These are phyloP conservation scores for Loris lydekkerianus DNA, from an alignment of 2,797 vertebrate species.

Conservation along the genomic window DNA sequence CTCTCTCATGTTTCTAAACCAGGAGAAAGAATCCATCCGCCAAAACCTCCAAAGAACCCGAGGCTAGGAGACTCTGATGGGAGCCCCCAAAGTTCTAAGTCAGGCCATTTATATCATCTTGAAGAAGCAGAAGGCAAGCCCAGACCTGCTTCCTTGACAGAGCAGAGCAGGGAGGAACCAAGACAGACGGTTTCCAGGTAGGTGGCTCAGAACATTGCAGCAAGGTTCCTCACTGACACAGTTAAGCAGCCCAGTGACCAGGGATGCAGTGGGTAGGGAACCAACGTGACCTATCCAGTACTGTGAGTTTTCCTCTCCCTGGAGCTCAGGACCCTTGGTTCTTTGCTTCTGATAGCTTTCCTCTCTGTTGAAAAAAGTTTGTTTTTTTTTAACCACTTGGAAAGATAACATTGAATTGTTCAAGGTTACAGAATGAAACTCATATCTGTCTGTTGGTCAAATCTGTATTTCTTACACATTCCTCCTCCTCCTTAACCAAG, in stretches of 20 bases:
- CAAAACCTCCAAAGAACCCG: conserved; percentile 62
- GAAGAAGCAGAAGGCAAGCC: neutral
- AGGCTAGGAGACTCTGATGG: neutral
- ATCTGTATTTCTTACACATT: neutral
- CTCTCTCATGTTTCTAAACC: conserved; percentile 44
- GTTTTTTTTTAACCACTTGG: neutral
- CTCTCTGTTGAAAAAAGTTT: neutral
- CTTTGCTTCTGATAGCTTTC: neutral
- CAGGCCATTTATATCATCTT: neutral
- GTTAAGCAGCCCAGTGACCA: neutral
- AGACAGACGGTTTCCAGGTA: conserved; percentile 56
- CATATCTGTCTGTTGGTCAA: neutral
- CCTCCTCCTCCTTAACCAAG: neutral
- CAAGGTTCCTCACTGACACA: neutral
- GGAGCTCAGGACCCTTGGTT: neutral
- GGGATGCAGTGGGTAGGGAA: neutral
- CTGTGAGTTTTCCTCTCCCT: neutral
- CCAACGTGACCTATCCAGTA: neutral
- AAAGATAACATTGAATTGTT: neutral
- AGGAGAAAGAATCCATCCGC: conserved; percentile 21
- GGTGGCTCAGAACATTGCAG: conserved; percentile 7
- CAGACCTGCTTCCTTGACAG: neutral
- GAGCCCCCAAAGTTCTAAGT: neutral
- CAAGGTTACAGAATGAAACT: neutral
- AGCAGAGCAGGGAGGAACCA: neutral